Conservation (phyloP, 2,113 vertebrate species). For the Gallinago undulata region DNA sequence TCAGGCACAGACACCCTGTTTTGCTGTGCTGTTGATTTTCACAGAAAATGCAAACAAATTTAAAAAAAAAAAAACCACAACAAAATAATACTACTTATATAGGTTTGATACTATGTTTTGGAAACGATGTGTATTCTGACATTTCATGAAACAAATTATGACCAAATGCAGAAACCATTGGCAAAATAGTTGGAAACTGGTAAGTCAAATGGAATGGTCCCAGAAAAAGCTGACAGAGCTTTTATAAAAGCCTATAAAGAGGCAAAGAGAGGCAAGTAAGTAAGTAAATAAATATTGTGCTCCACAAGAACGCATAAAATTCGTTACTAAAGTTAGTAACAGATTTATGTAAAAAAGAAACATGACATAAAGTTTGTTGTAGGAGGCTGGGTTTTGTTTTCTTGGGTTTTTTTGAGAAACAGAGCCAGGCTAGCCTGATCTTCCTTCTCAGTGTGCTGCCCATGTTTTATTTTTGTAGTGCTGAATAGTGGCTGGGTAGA, state of each 20-base stretch:
- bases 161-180: background rate
- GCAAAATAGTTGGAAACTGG: background rate
- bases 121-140: background rate
- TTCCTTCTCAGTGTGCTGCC: background rate
- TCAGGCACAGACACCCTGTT: background rate
- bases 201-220: background rate
- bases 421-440: background rate
- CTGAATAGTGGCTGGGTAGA: background rate
- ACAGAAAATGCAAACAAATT: background rate
- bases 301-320: background rate
- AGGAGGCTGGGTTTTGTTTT: background rate
- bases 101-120: background rate
- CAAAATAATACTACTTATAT: background rate
- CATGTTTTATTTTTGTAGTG: background rate
- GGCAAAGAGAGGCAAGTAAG: background rate
- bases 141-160: background rate
- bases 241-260: background rate
- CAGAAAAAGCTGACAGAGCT: background rate
- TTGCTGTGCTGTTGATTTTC: background rate
- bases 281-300: background rate
- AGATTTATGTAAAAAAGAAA: background rate
- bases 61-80: background rate
- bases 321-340: background rate
- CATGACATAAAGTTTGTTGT: background rate
- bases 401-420: background rate